Evolutionary conservation across 2,113 vertebrate genomes (phyloP).

Genomic region (Bungarus multicinctus): DNA sequence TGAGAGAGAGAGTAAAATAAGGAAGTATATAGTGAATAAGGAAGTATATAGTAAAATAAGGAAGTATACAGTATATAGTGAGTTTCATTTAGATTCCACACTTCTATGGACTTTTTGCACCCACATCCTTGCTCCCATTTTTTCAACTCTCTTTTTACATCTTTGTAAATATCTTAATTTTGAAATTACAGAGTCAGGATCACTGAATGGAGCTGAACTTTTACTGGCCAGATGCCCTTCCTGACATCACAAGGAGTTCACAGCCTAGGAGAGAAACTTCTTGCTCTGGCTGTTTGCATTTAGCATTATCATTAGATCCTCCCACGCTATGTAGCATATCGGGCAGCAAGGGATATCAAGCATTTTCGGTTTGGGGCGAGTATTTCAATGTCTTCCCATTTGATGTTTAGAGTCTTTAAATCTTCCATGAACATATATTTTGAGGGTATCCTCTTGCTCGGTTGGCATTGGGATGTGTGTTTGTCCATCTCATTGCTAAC

Average conservation of each 20-base stretch:
- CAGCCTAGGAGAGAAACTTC: neutral
- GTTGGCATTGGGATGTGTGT: neutral
- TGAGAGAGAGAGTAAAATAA: neutral
- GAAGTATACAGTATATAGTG: neutral
- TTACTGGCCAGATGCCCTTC: neutral
- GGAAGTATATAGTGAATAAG: neutral
- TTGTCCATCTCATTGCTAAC: neutral
- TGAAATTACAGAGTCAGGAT: neutral
- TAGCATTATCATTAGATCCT: neutral
- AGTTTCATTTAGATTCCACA: neutral
- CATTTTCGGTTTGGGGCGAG: neutral
- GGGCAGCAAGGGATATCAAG: neutral
- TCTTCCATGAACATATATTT: neutral
- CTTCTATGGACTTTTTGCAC: neutral
- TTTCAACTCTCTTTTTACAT: neutral
- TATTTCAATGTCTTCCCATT: neutral
- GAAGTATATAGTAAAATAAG: too few relatives aligned
- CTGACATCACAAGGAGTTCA: neutral
- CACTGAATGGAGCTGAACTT: neutral
- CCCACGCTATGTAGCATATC: neutral
- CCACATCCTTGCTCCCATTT: neutral
- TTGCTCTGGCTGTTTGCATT: neutral
- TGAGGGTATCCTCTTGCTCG: neutral
- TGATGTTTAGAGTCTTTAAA: neutral
- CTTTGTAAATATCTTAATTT: neutral